phyloP scores from a whole-genome alignment of 1,140 invertebrate genomes.

The Nymphalis io region DNA sequence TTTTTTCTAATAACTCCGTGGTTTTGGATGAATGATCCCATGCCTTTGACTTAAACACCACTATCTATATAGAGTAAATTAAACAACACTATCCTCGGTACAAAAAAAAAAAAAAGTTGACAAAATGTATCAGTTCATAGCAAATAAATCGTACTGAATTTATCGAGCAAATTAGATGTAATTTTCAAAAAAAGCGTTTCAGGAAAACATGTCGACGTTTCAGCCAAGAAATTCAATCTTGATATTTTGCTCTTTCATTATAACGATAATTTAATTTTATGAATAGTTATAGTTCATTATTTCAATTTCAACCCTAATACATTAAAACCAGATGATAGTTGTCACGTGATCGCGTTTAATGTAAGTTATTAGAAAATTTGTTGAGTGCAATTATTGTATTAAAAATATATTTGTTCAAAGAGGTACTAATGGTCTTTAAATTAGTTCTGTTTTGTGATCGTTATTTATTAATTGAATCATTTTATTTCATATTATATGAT shows the following conservation, averaged over 20 bases:
- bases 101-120: too few relatives aligned
- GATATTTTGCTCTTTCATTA: neutral
- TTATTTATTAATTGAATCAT: neutral
- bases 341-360: slow-evolving; percentile 74
- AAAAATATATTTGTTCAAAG: slow-evolving; percentile 72
- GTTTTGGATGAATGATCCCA: too few relatives aligned
- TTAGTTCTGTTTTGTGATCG: slow-evolving; percentile 51
- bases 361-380: slow-evolving; percentile 55
- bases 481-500: slow-evolving; percentile 1
- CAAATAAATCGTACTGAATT: too few relatives aligned
- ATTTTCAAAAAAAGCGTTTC: too few relatives aligned
- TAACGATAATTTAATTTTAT: neutral
- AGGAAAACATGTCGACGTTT: too few relatives aligned
- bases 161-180: too few relatives aligned
- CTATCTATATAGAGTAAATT: too few relatives aligned
- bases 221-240: too few relatives aligned
- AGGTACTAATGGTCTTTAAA: slow-evolving; percentile 64
- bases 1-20: too few relatives aligned
- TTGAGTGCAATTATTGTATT: slow-evolving; percentile 70
- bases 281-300: neutral
- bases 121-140: too few relatives aligned
- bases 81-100: too few relatives aligned
- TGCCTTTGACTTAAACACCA: too few relatives aligned
- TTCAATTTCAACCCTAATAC: neutral
- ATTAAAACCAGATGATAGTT: slow-evolving; percentile 54